phyloP scores from a whole-genome alignment of 1,140 invertebrate species.

The Drosophila subpulchrella region DNA sequence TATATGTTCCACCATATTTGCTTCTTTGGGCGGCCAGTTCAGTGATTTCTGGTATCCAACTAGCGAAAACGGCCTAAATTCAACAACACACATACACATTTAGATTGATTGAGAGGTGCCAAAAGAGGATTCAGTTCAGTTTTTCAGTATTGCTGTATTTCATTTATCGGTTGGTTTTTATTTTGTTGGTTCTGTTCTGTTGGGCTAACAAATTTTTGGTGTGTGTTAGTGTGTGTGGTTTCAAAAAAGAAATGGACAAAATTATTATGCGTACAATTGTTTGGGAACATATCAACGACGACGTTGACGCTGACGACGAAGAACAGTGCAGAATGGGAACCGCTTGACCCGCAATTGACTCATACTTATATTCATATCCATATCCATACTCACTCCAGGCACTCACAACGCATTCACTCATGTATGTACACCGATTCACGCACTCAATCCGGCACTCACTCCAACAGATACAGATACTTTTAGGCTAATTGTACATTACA shows the following conservation, averaged over 20 bases:
- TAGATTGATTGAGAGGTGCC: slow-evolving; percentile 63
- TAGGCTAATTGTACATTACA: slow-evolving; percentile 71
- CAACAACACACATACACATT: slow-evolving; percentile 83
- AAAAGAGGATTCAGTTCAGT: slow-evolving; percentile 28
- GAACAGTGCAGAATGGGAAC: slow-evolving; percentile 51
- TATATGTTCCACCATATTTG: slow-evolving; percentile 99
- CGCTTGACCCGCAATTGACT: slow-evolving; percentile 26
- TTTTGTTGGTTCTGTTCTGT: slow-evolving; percentile 9
- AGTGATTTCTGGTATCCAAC: slow-evolving; percentile 99
- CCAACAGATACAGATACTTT: slow-evolving; percentile 37
- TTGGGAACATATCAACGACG: slow-evolving; percentile 35
- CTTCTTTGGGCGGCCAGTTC: slow-evolving; percentile 98
- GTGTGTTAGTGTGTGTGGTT: slow-evolving; percentile 28
- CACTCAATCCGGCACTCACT: slow-evolving; percentile 6
- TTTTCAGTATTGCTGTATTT: slow-evolving; percentile 22
- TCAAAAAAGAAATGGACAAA: slow-evolving; percentile 48
- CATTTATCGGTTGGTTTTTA: slow-evolving; percentile 1
- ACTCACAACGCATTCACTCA: slow-evolving; percentile 16
- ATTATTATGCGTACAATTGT: slow-evolving; percentile 43
- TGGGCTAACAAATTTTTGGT: slow-evolving; percentile 30
- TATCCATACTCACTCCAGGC: slow-evolving; percentile 12
- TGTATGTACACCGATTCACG: slow-evolving; percentile 29
- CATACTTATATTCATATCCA: slow-evolving; percentile 8
- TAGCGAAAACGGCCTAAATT: slow-evolving; percentile 98
- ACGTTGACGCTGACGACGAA: slow-evolving; percentile 46